Base-by-base conservation (phyloP, 2,888 invertebrate genomes). In the Mesodorylaimus sp. region DNA sequence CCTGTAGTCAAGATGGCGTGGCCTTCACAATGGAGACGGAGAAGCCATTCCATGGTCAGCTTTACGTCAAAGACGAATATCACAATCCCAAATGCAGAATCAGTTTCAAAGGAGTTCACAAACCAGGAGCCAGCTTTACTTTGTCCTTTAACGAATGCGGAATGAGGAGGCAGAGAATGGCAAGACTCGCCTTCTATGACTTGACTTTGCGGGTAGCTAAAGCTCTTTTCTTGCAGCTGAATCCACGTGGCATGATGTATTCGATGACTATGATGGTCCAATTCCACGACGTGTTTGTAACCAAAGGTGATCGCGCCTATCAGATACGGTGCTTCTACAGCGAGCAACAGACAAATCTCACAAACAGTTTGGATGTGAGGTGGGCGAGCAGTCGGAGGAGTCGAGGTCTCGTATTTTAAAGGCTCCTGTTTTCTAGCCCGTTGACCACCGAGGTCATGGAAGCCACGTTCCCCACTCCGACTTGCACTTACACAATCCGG, bases 221-320 rank as follows among this genome's bases (percentile, higher is more conserved):
- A 36, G 10, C n/a, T n/a, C n/a, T n/a, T n/a, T n/a, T n/a, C n/a
- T n/a, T n/a, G n/a, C n/a, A 53, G 53, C 36, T 53, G 7, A 47
- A n/a, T 21, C 53, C 53, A 2, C n/a, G 23, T 5, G 53, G 53
- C 16, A 53, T 53, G 53, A 37, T 46, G 23, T 53, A 53, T 45
- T 23, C 46, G 2, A 23, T 51, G 1, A 38, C 43, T n/a, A 28
- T 53, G 48, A 37, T 53, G 19, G 53, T 53, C 13, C 47, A 53
- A 28, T 53, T 53, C 38, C 53, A 53, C 44, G 7, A n/a, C 16
- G 38, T 42, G 3, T 53, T 53, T 27, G 50, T 53, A 13, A 53
- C 53, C 7, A 21, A 25, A 3, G 26, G 29, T 24, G 53, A 53
- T 39, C 23, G 29, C n/a, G 53, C 53, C 24, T 53, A 43, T 37